A percentile compares a stretch with the other conserved stretches of the same genome.
phyloP scores from a whole-genome alignment of 1,140 invertebrate species.

The Physella acuta region DNA sequence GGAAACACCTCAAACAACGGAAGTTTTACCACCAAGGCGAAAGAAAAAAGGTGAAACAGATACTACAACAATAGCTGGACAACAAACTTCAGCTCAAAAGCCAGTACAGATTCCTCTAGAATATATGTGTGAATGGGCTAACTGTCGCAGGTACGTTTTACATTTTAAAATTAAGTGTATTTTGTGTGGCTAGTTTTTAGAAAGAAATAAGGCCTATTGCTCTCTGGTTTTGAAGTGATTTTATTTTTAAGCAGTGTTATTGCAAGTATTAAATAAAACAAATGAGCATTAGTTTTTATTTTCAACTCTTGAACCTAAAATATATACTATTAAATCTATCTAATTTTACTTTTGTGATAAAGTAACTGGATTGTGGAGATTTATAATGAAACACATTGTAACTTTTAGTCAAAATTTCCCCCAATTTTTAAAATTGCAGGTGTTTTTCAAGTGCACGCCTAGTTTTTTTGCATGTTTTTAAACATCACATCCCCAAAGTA shows the following conservation, averaged over 20 bases:
- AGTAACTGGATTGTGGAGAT: too few relatives aligned
- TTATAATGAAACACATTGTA: too few relatives aligned
- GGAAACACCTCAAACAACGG: constrained; percentile 11
- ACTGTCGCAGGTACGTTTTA: constrained; percentile 52
- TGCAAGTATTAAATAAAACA: too few relatives aligned
- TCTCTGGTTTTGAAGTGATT: too few relatives aligned
- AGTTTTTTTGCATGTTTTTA: constrained; percentile 51
- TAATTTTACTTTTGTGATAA: too few relatives aligned
- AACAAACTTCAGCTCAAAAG: constrained; percentile 1
- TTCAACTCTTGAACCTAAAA: too few relatives aligned
- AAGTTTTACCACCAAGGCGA: constrained; percentile 1
- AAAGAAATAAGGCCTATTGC: too few relatives aligned
- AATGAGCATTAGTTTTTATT: too few relatives aligned
- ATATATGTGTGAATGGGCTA: constrained; percentile 57
- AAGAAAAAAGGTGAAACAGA: neutral
- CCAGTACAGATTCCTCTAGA: constrained; percentile 33
- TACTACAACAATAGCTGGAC: neutral
- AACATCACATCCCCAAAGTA: constrained; percentile 41
- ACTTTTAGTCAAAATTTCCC: too few relatives aligned
- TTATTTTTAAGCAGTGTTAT: too few relatives aligned
- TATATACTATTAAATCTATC: too few relatives aligned
- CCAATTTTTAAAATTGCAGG: too few relatives aligned
- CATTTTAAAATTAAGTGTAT: neutral
- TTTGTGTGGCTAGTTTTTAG: neutral
- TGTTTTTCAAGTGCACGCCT: constrained; percentile 52